Evolutionary conservation across 1,140 invertebrate species (phyloP), one percentile per base, ranked within the genome.

Genomic region (Helicorthomorpha holstii): DNA sequence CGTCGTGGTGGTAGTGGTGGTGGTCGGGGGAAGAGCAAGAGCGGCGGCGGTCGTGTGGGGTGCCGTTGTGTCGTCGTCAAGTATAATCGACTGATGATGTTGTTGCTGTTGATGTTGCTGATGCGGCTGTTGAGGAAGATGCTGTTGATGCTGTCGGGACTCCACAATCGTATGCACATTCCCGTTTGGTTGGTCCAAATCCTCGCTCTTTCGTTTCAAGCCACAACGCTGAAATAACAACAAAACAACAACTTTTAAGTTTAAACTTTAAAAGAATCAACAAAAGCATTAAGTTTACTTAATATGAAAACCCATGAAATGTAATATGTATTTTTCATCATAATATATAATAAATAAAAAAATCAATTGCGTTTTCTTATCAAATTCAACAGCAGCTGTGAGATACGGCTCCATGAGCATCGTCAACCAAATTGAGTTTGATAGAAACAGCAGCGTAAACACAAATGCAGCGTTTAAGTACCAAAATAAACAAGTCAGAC

Each of bases 1-100:
- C 76, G 66, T 80, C 71, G 75, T 73, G 50, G 57, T 61, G 60
- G 82, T 78, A 73, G 84, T 82, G 76, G 83, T 84, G 68, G 75
- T 77, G 69, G 70, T 63, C 60, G 69, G 55, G 44, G 56, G 56
- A 43, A 53, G 54, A 34, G 29, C 29, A 14, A 52, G 38, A 27
- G 45, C 57, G 25, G 54, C 53, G 42, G 38, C 48, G 53, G 48
- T 55, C 29, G 49, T 60, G 55, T 51, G 55, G 59, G 47, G n/a
- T n/a, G n/a, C n/a, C n/a, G n/a, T n/a, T 26, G n/a, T 50, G 54
- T 55, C 47, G 57, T 54, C 46, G 54, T n/a, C n/a, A n/a, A n/a
- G n/a, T n/a, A 41, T 29, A 51, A 38, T 49, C 29, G 48, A 27
- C 49, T 44, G 42, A 38, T 52, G 51, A 3, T 51, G 50, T 27